Evolutionary conservation across 2,113 vertebrate species (phyloP), one percentile per base, ranked within the genome.

Genomic region (Marcusenius ussheri): DNA sequence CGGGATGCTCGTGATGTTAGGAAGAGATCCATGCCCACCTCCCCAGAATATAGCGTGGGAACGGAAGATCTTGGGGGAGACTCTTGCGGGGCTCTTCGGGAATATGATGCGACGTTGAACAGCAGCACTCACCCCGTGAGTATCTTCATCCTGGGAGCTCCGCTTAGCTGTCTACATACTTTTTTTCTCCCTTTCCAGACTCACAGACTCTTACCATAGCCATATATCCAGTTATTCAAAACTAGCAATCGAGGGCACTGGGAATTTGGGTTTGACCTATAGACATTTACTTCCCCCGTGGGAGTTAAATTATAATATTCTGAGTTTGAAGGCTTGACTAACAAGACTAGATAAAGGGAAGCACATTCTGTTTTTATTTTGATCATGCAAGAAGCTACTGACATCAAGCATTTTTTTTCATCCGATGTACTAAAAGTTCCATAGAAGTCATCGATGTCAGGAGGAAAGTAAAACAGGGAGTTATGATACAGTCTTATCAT

Each of bases 51-150:
- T 8, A 90, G 17, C 77, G 91, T 56, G 58, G 92, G 92, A 90
- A 94, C 91, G 91, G 50, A 91, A 3, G 94, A 83, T 83, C 88
- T 86, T 88, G 95, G 94, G 90, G 94, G 91, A 90, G 92, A 93
- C 89, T 93, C 90, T 13, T 97, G 97, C 89, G 91, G 93, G 77
- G 91, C 84, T 42, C 86, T 94, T 47, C 87, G 85, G 24, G 96
- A 93, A 85, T 92, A 93, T 15, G 94, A 94, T 35, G 84, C 94
- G 24, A 88, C 88, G 58, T 95, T 98, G 88, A 88, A 50, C 0
- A 97, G 97, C 93, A 96, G 95, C 95, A 97, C 97, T 39, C 95
- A 97, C 92, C 93, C 94, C 93, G 97, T 97, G 93, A 97, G 97
- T 92, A 77, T 24, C 19, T 46, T 13, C 21, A 49, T 15, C n/a